Conservation (phyloP, 64 coral and sea anemone species). For the Montipora foliosa region DNA sequence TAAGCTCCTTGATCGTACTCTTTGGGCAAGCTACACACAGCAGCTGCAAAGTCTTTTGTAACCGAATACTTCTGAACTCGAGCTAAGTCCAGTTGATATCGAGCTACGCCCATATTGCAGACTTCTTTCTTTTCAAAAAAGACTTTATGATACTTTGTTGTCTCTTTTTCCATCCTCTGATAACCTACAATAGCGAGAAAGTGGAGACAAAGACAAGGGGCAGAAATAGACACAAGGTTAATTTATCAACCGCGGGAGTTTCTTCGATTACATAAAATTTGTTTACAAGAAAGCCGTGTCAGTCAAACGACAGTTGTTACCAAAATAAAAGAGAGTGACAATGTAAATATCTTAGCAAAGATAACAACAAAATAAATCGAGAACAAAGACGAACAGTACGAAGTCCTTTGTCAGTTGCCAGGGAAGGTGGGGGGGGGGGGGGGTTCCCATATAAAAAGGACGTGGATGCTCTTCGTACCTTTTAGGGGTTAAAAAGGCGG, state of each 20-base stretch:
- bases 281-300: too few species aligned
- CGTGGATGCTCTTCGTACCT: too few species aligned
- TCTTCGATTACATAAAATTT: too few species aligned
- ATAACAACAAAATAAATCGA: too few species aligned
- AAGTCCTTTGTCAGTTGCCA: neutral
- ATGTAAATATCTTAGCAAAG: too few species aligned
- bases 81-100: neutral
- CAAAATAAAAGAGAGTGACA: neutral
- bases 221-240: neutral
- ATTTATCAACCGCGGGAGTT: neutral
- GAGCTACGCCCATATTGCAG: neutral
- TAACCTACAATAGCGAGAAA: neutral
- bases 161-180: neutral
- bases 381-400: neutral
- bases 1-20: neutral
- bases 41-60: neutral
- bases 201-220: neutral
- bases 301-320: too few species aligned
- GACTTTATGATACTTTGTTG: neutral
- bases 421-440: too few species aligned
- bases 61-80: neutral
- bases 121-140: neutral
- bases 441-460: too few species aligned
- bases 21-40: neutral
- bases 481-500: too few species aligned